phyloP scores from a whole-genome alignment of 2,797 vertebrate species.

The Phalanger gymnotis region DNA sequence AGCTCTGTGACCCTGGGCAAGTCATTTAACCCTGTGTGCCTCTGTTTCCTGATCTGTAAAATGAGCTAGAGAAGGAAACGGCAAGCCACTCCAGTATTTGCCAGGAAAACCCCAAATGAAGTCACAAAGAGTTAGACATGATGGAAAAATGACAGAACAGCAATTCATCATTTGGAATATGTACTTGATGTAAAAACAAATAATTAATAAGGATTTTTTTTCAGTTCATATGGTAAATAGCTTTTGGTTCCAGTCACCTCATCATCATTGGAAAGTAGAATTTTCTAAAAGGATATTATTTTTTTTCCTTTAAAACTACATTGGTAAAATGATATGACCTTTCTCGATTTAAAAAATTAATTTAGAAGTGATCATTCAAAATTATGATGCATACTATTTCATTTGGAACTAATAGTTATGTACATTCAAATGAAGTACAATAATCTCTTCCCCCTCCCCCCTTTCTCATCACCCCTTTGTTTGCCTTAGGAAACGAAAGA shows the following conservation, averaged over 20 bases:
- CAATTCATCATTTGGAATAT: not conserved
- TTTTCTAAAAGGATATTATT: not conserved
- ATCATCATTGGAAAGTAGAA: not conserved
- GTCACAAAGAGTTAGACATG: not conserved
- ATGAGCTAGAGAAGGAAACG: not conserved
- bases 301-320: slow-evolving; percentile 40
- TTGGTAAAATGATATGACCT: not conserved
- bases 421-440: not conserved
- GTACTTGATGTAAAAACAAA: not conserved
- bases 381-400: not conserved
- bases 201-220: not conserved
- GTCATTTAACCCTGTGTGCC: not conserved
- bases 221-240: not conserved
- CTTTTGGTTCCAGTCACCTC: not conserved
- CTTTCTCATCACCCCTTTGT: not conserved
- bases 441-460: not conserved
- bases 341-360: not conserved
- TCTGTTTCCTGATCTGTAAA: not conserved
- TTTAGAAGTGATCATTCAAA: slow-evolving; percentile 25
- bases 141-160: not conserved
- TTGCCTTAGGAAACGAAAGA: slow-evolving; percentile 82
- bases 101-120: not conserved
- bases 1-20: too few species aligned
- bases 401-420: accelerated
- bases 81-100: not conserved